Percentiles rank a stretch among this genome's conserved stretches.
phyloP scores from a whole-genome alignment of 2,113 vertebrate species.

The Orthonyx spaldingii region DNA sequence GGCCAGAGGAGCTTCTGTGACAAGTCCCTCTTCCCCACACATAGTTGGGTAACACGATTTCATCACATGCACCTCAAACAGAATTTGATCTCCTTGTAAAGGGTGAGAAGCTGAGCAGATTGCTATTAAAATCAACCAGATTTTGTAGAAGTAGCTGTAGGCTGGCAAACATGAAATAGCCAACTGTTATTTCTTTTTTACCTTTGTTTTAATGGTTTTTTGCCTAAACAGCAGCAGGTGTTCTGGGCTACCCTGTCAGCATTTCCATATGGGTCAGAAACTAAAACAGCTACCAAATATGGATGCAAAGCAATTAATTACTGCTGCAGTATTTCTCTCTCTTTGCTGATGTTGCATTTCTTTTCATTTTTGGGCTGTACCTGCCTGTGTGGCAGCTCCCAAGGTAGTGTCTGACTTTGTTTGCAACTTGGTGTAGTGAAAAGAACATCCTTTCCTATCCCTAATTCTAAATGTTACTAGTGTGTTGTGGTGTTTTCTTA shows the following conservation, averaged over 20 bases:
- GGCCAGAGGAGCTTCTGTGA: background rate
- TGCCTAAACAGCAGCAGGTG: background rate
- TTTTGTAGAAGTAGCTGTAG: background rate
- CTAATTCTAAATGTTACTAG: background rate
- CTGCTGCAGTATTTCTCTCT: background rate
- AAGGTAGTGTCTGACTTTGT: background rate
- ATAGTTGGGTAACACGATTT: background rate
- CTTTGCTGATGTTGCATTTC: background rate
- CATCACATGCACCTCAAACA: background rate
- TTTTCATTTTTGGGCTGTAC: background rate
- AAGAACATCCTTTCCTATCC: background rate
- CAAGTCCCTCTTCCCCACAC: background rate
- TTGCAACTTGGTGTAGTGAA: background rate
- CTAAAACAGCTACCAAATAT: background rate
- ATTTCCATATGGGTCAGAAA: background rate
- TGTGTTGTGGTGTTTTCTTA: accelerated
- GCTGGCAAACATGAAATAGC: background rate
- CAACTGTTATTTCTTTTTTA: background rate
- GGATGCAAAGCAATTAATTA: background rate
- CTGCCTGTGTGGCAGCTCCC: background rate
- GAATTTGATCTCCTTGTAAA: background rate
- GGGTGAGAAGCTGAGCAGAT: background rate
- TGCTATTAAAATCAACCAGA: background rate
- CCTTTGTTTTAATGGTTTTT: background rate
- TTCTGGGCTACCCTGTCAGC: background rate